phyloP scores from a whole-genome alignment of 2,113 vertebrate species.

The Pseudorasbora parva region DNA sequence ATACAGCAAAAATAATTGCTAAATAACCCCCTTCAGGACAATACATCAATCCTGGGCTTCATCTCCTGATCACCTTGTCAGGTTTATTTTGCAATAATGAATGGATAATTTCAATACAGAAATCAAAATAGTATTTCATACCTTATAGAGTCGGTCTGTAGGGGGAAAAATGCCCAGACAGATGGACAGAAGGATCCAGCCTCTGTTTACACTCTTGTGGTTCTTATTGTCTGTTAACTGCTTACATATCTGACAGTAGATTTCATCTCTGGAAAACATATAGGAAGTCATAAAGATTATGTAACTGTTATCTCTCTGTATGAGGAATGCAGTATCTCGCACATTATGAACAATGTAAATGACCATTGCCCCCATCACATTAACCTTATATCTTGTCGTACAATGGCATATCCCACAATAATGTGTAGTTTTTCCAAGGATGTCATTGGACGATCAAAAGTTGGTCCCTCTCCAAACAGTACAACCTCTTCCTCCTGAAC shows the following conservation, averaged over 20 bases:
- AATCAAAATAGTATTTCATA: slow-evolving; percentile 58
- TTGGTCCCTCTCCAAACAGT: slow-evolving; percentile 75
- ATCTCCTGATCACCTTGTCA: not conserved
- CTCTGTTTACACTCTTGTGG: slow-evolving; percentile 77
- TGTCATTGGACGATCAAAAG: slow-evolving; percentile 84
- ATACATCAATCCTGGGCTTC: not conserved
- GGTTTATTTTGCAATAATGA: not conserved
- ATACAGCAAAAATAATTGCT: not conserved
- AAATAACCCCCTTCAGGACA: not conserved
- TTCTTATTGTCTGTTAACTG: slow-evolving; percentile 86
- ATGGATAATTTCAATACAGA: not conserved
- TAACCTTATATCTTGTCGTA: slow-evolving; percentile 84
- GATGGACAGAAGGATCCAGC: slow-evolving; percentile 90
- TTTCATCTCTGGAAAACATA: slow-evolving; percentile 86
- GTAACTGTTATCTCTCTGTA: not conserved
- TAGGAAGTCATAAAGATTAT: not conserved
- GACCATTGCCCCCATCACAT: not conserved
- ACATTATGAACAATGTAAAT: not conserved
- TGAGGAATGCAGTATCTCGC: not conserved
- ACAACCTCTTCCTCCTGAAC: slow-evolving; percentile 71
- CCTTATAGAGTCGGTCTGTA: slow-evolving; percentile 83
- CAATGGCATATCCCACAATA: slow-evolving; percentile 86
- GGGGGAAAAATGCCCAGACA: slow-evolving; percentile 93
- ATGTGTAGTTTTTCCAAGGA: slow-evolving; percentile 91
- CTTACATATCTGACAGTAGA: slow-evolving; percentile 98